These are phyloP conservation scores for Hemiprocne comata DNA, from an alignment of 2,113 vertebrate genomes.

Conservation along the genomic window DNA sequence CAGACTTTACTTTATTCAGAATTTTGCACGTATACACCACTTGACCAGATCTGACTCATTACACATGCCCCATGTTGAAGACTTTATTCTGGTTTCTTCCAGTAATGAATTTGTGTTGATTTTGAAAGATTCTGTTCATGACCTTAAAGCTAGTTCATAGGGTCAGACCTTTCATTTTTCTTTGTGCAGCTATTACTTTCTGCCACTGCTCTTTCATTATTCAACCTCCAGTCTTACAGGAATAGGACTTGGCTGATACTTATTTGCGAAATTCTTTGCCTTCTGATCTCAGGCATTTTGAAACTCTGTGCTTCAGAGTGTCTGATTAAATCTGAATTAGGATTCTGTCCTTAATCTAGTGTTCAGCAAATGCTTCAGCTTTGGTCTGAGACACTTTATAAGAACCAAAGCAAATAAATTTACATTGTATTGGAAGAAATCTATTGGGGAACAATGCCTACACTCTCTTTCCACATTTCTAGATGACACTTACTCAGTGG, in stretches of 20 bases:
- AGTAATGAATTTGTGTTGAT: constrained; percentile 55
- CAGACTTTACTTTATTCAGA: constrained; percentile 19
- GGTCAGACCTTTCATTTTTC: constrained; percentile 52
- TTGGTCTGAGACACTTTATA: neutral
- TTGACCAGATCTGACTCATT: constrained; percentile 53
- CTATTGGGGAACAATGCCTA: neutral
- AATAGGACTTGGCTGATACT: constrained; percentile 47
- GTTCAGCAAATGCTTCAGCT: constrained; percentile 10
- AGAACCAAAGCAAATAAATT: neutral
- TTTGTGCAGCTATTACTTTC: constrained; percentile 47
- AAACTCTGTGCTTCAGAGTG: constrained; percentile 39
- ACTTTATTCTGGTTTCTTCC: constrained; percentile 52
- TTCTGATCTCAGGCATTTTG: constrained; percentile 50
- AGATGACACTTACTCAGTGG: neutral
- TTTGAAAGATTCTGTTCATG: constrained; percentile 53
- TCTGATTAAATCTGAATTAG: constrained; percentile 45
- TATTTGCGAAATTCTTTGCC: constrained; percentile 60
- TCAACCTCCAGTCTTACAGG: constrained; percentile 51
- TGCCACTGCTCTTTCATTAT: constrained; percentile 47
- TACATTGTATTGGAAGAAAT: neutral
- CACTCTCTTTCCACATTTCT: neutral
- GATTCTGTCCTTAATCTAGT: constrained; percentile 15
- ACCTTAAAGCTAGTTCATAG: constrained; percentile 58
- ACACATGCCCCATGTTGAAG: neutral
- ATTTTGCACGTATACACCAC: constrained; percentile 28